Evolutionary conservation across 2,888 invertebrate genomes (phyloP).

Genomic region (Rosalia funebris): DNA sequence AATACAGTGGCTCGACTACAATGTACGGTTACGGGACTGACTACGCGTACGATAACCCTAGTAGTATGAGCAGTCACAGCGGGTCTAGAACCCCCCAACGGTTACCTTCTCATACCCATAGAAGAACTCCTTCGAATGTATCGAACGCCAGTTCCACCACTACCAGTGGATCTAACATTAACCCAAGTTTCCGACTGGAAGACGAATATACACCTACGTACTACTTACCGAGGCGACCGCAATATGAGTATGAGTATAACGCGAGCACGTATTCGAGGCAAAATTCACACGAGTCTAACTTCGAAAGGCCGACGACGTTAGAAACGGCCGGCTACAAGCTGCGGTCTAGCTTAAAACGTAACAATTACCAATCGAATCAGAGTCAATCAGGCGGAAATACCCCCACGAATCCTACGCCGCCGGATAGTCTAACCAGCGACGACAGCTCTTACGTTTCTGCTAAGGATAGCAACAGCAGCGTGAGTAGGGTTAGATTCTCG

Average conservation of each 20-base stretch:
- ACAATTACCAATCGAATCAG: conserved; percentile 66
- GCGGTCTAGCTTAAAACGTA: conserved; percentile 83
- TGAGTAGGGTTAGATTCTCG: conserved; percentile 80
- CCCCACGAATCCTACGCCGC: conserved; percentile 86
- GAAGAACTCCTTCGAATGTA: conserved; percentile 82
- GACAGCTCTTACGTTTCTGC: conserved; percentile 91
- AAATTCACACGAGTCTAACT: conserved; percentile 65
- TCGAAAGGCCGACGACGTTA: conserved; percentile 72
- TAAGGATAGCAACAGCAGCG: conserved; percentile 78
- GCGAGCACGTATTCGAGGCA: conserved; percentile 59
- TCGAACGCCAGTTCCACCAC: conserved; percentile 70
- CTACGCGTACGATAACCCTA: conserved; percentile 70
- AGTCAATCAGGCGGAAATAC: conserved; percentile 73
- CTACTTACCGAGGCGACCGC: conserved; percentile 61
- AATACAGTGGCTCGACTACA: conserved; percentile 60
- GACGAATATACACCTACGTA: conserved; percentile 68
- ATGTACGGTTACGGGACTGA: conserved; percentile 63
- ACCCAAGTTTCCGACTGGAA: conserved; percentile 72
- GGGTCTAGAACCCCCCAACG: conserved; percentile 63
- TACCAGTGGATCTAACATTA: conserved; percentile 69
- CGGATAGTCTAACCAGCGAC: conserved; percentile 86
- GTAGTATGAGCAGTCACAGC: conserved; percentile 64
- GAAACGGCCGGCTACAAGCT: conserved; percentile 74
- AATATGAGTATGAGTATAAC: conserved; percentile 58
- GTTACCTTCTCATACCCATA: conserved; percentile 68